Evolutionary conservation across 2,797 vertebrate species (phyloP).

Genomic region (Carduelis carduelis): DNA sequence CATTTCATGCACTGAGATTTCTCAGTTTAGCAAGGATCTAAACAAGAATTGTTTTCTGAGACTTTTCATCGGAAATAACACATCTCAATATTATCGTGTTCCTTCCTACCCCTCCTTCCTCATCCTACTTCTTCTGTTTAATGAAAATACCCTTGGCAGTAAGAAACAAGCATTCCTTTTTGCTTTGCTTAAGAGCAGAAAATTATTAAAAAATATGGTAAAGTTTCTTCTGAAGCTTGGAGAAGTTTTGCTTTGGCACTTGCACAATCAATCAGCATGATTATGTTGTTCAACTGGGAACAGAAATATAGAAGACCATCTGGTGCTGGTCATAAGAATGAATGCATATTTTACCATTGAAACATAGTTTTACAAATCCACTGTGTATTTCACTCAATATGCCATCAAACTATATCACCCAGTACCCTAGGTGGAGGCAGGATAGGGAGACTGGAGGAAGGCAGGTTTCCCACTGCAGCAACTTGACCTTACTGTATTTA

Average conservation of each 20-base stretch:
- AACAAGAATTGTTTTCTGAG: background rate
- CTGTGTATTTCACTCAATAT: background rate
- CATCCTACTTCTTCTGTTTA: background rate
- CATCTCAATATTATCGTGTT: background rate
- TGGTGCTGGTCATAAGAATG: background rate
- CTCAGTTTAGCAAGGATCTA: background rate
- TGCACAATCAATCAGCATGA: background rate
- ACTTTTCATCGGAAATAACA: background rate
- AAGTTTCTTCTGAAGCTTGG: background rate
- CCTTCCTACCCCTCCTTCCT: background rate
- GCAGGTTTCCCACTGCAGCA: background rate
- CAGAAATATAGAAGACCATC: background rate
- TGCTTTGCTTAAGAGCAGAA: background rate
- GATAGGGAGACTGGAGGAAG: background rate
- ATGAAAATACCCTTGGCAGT: background rate
- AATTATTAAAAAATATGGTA: fast-evolving
- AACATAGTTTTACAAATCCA: background rate
- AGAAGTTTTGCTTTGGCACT: background rate
- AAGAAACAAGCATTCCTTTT: background rate
- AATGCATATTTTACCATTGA: background rate
- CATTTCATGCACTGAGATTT: background rate
- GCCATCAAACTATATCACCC: background rate
- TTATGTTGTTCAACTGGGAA: background rate
- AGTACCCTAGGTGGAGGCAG: background rate
- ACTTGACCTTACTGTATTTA: background rate